A percentile compares a stretch with the other conserved stretches of the same genome.
Evolutionary conservation across 2,888 invertebrate genomes (phyloP).

Genomic region (Chouioia cunea): DNA sequence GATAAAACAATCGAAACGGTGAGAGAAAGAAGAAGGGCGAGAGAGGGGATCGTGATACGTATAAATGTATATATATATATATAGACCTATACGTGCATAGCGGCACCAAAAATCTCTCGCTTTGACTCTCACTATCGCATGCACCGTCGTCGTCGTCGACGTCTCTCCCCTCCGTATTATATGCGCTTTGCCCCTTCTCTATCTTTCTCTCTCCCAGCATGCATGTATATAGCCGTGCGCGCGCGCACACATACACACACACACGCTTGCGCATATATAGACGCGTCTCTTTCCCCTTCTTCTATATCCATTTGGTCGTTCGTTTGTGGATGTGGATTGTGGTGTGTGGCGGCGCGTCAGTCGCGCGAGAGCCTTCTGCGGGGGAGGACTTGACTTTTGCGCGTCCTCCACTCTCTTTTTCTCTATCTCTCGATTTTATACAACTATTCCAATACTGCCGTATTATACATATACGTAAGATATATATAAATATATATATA

Average conservation of each 20-base stretch:
- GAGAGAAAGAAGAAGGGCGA: too few species aligned
- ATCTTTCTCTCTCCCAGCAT: not conserved
- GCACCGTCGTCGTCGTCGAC: conserved; percentile 36
- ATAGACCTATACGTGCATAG: not conserved
- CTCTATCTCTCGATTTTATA: too few species aligned
- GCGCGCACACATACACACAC: too few species aligned
- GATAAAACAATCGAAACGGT: too few species aligned
- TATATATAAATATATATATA: too few species aligned
- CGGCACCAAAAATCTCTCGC: conserved; percentile 8
- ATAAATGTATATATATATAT: not conserved
- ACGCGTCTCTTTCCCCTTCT: not conserved
- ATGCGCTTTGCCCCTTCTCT: conserved; percentile 63
- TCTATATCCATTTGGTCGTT: not conserved
- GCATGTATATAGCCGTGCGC: not conserved
- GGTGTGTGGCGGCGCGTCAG: conserved; percentile 57
- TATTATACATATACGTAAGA: too few species aligned
- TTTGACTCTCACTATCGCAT: not conserved
- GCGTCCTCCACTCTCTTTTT: conserved; percentile 45
- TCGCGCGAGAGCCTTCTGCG: conserved; percentile 67
- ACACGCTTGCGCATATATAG: too few species aligned
- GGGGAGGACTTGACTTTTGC: conserved; percentile 63
- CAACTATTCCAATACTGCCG: too few species aligned
- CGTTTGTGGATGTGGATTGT: conserved; percentile 36
- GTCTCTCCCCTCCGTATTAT: conserved; percentile 62
- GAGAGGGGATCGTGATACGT: not conserved